Evolutionary conservation across 2,113 vertebrate genomes (phyloP).

Genomic region (Romanogobio albipinnatus): DNA sequence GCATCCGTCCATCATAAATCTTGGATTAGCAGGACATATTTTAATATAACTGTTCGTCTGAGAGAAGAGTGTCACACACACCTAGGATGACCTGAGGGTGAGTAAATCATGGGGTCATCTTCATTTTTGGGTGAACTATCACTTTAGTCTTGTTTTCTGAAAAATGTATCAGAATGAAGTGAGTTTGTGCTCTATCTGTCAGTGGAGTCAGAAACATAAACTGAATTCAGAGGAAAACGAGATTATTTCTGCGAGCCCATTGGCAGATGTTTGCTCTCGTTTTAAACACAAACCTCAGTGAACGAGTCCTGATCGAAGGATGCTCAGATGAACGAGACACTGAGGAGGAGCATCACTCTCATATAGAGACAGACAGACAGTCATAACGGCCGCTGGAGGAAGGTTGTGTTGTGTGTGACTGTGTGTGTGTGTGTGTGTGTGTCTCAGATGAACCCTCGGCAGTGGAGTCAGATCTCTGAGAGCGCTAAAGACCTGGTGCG

Average conservation of each 20-base stretch:
- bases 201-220: too few species aligned
- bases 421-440: neutral
- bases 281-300: neutral
- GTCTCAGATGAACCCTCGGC: conserved; percentile 94
- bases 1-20: too few species aligned
- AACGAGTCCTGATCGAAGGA: neutral
- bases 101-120: too few species aligned
- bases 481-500: conserved; percentile 98
- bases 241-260: neutral
- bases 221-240: neutral
- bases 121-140: too few species aligned
- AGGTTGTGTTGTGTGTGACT: neutral
- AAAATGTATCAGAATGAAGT: too few species aligned
- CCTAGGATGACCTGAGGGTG: too few species aligned
- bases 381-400: neutral
- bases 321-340: neutral
- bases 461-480: conserved; percentile 99
- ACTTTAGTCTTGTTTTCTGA: too few species aligned
- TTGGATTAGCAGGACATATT: too few species aligned
- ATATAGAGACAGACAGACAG: too few species aligned
- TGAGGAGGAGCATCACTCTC: neutral
- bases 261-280: neutral
- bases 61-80: too few species aligned
- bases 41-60: too few species aligned
- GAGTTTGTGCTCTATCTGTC: too few species aligned